These are phyloP conservation scores for Andrena fulva DNA, from an alignment of 2,888 invertebrate species.

Conservation along the genomic window DNA sequence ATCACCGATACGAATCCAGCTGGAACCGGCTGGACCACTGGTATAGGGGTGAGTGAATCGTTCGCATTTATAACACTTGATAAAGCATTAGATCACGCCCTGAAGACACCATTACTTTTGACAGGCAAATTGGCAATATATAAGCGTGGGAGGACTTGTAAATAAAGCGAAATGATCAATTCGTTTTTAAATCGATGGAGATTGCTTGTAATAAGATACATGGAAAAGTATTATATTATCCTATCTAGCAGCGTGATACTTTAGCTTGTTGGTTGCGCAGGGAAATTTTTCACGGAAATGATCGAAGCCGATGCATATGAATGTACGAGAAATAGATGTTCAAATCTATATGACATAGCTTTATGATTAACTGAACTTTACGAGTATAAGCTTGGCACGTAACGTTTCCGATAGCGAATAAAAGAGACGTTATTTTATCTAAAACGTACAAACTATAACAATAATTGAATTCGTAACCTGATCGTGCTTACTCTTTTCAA, in stretches of 20 bases:
- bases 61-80: background rate
- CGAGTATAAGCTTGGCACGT: slow-evolving; percentile 21
- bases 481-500: background rate
- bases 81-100: background rate
- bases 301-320: slow-evolving; percentile 14
- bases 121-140: slow-evolving; percentile 83
- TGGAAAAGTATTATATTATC: slow-evolving; percentile 31
- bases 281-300: slow-evolving; percentile 32
- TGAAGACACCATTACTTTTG: slow-evolving; percentile 42
- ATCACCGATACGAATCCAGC: slow-evolving; percentile 90
- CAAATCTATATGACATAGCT: slow-evolving; percentile 34
- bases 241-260: slow-evolving; percentile 21
- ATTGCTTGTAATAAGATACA: slow-evolving; percentile 8
- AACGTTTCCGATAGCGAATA: slow-evolving; percentile 1
- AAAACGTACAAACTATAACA: slow-evolving; percentile 7
- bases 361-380: slow-evolving; percentile 14
- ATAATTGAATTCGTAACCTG: background rate
- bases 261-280: slow-evolving; percentile 12
- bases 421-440: slow-evolving; percentile 26
- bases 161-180: slow-evolving; percentile 70
- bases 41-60: slow-evolving; percentile 86
- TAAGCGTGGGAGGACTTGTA: slow-evolving; percentile 79
- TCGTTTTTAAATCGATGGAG: slow-evolving; percentile 4
- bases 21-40: slow-evolving; percentile 92
- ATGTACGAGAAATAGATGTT: slow-evolving; percentile 12